Percentiles rank a stretch among this genome's conserved stretches.
phyloP scores from a whole-genome alignment of 2,888 invertebrate genomes.

The Heteromurus nitidus region DNA sequence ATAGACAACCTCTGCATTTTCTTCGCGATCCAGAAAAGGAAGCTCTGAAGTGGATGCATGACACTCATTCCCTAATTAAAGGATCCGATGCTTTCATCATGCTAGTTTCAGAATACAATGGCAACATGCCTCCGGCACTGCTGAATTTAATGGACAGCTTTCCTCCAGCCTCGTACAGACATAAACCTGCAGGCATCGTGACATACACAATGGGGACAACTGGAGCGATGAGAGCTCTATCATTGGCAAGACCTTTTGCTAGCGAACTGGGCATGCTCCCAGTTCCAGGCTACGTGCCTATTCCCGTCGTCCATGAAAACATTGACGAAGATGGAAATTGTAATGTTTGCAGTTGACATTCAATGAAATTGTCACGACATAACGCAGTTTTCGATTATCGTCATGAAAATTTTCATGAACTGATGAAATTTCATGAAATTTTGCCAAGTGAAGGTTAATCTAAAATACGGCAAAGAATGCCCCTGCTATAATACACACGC shows the following conservation, averaged over 20 bases:
- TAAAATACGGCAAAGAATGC: too few species aligned
- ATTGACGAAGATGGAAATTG: slow-evolving; percentile 65
- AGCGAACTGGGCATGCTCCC: slow-evolving; percentile 72
- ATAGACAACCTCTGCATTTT: slow-evolving; percentile 74
- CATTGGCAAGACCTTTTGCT: slow-evolving; percentile 68
- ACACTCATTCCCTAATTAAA: slow-evolving; percentile 72
- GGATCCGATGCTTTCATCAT: slow-evolving; percentile 76
- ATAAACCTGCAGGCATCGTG: slow-evolving; percentile 74
- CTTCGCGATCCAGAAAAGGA: slow-evolving; percentile 66
- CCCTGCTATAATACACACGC: too few species aligned
- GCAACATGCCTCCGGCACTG: slow-evolving; percentile 76
- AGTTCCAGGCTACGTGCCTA: slow-evolving; percentile 59
- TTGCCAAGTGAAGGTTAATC: too few species aligned
- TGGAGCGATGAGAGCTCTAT: slow-evolving; percentile 72
- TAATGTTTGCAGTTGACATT: too few species aligned
- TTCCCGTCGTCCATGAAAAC: slow-evolving; percentile 62
- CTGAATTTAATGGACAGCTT: slow-evolving; percentile 76
- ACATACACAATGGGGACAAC: slow-evolving; percentile 73
- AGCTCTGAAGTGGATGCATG: slow-evolving; percentile 74
- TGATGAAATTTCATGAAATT: too few species aligned
- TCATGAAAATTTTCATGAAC: too few species aligned
- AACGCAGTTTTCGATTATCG: too few species aligned
- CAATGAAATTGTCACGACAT: too few species aligned
- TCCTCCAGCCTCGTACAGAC: slow-evolving; percentile 75
- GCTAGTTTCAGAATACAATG: slow-evolving; percentile 76